Evolutionary conservation across 1,140 invertebrate species (phyloP), one percentile per base, ranked within the genome.

Genomic region (Drosophila orosa): DNA sequence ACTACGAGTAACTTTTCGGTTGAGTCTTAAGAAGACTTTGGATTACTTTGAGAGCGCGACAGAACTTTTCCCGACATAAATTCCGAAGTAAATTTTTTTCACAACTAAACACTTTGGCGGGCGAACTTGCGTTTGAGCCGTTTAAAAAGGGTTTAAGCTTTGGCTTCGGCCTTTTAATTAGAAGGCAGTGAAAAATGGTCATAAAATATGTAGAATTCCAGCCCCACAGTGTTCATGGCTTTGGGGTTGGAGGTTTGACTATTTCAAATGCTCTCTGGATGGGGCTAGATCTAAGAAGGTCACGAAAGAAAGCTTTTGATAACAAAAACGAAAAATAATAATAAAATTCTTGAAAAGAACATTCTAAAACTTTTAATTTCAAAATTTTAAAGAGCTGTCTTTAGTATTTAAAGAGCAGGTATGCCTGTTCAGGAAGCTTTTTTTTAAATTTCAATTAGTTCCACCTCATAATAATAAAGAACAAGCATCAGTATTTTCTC

Each of bases 71-170:
- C 48, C 40, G 27, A 31, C 74, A 59, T 60, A 44, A 40, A 65
- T 59, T 76, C 48, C 33, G 55, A 48, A 45, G 17, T 27, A 55
- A 24, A 39, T 47, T 74, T 65, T 74, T 67, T 72, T 76, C 62
- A 76, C 74, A 76, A 76, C 73, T 76, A 76, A 76, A 76, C 55
- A 76, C 74, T 58, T 76, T 75, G 37, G 25, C 22, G 33, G 29
- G 10, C 22, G n/a, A 47, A 56, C 48, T 71, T 56, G 47, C 33
- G 31, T 35, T 54, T 40, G 12, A 22, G 72, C 50, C 72, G 73
- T 74, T 65, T 58, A 57, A 65, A 75, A 74, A 74, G 39, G 44
- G 60, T 56, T 74, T 63, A 35, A 35, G 44, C 31, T 5, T 42
- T 58, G 48, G 27, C 39, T 27, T 54, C 40, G 22, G 40, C 22